Evolutionary conservation across 2,888 invertebrate species (phyloP).

Genomic region (Cantharis flavilabris): DNA sequence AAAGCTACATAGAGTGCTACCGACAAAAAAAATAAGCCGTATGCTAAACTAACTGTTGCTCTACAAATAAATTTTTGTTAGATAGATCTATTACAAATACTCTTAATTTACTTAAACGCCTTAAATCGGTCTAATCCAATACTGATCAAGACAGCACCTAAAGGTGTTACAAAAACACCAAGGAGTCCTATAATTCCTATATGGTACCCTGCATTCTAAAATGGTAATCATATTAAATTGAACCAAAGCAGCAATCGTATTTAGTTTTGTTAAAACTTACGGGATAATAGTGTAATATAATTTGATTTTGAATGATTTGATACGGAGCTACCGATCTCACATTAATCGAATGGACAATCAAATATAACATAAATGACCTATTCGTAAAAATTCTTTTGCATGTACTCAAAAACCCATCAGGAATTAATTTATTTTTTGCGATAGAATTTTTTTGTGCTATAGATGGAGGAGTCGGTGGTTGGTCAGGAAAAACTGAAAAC

Average conservation of each 20-base stretch:
- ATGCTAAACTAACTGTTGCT: no score
- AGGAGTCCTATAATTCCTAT: background rate
- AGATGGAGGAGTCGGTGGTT: background rate
- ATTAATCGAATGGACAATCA: background rate
- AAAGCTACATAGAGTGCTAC: no score
- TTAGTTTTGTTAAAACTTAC: background rate
- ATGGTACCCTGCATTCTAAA: background rate
- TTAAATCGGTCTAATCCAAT: background rate
- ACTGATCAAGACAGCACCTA: background rate
- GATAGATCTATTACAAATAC: no score
- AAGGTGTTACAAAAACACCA: background rate
- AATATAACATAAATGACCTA: background rate
- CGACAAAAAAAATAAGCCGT: no score
- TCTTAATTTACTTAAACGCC: background rate
- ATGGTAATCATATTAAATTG: background rate
- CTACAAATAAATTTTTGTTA: no score
- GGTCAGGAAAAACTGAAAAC: background rate
- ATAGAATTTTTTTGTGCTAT: background rate
- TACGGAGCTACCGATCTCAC: background rate
- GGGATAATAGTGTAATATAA: background rate
- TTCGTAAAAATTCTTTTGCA: background rate
- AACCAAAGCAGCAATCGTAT: background rate
- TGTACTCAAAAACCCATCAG: background rate
- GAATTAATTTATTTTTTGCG: background rate
- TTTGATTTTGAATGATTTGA: background rate